Percentiles rank a stretch among this genome's conserved stretches.
Evolutionary conservation across 1,140 invertebrate species (phyloP).

Genomic region (Dryas iulia): DNA sequence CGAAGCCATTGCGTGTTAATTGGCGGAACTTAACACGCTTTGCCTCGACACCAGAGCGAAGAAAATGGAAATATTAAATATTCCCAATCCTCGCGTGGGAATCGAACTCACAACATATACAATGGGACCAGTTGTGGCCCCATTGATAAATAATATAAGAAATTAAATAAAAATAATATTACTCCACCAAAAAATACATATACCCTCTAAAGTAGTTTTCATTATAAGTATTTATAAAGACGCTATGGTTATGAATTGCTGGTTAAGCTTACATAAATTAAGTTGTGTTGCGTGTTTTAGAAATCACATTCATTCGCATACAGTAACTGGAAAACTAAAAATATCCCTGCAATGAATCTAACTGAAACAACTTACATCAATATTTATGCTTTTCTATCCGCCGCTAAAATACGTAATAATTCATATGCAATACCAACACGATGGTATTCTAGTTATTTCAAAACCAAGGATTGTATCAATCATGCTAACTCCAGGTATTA

Average conservation of each 20-base stretch:
- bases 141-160: too few species aligned
- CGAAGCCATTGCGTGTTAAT: too few species aligned
- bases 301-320: conserved; percentile 6
- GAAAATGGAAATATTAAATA: too few species aligned
- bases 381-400: conserved; percentile 49
- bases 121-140: too few species aligned
- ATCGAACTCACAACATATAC: too few species aligned
- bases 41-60: too few species aligned
- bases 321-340: conserved; percentile 23
- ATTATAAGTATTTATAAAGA: neutral
- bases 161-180: too few species aligned
- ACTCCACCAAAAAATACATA: too few species aligned
- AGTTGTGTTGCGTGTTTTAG: neutral
- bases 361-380: conserved; percentile 41
- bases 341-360: conserved; percentile 32
- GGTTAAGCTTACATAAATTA: neutral
- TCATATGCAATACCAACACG: conserved; percentile 38
- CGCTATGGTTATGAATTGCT: too few species aligned
- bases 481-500: neutral
- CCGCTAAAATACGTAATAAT: conserved; percentile 44
- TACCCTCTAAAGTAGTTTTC: neutral
- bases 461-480: conserved; percentile 32
- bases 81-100: too few species aligned
- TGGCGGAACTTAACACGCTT: too few species aligned
- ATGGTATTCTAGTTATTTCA: conserved; percentile 49